A percentile compares a stretch with the other conserved stretches of the same genome.
Evolutionary conservation across 1,140 invertebrate genomes (phyloP).

Genomic region (Plutomurus gul): DNA sequence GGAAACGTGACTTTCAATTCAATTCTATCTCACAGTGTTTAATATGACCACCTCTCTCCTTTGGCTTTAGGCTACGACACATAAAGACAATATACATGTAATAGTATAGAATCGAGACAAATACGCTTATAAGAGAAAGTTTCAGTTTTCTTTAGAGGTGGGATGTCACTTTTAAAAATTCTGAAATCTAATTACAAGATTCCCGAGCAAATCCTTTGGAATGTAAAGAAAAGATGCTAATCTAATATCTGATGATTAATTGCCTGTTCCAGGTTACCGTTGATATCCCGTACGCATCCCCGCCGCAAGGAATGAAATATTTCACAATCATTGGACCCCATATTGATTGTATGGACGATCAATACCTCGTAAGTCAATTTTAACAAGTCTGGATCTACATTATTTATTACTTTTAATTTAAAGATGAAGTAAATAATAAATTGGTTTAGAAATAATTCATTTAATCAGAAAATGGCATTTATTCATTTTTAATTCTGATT

Average conservation of each 20-base stretch:
- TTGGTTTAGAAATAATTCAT: no score
- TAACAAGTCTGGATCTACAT: background rate
- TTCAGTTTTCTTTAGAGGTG: no score
- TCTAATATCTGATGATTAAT: background rate
- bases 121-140: no score
- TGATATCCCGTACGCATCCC: conserved; percentile 81
- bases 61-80: no score
- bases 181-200: no score
- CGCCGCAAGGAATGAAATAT: conserved; percentile 83
- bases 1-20: conserved; percentile 17
- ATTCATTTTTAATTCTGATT: no score
- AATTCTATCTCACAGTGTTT: background rate
- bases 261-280: conserved; percentile 64
- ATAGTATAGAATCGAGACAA: no score
- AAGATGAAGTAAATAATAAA: background rate
- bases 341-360: conserved; percentile 84
- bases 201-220: background rate
- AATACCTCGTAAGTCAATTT: conserved; percentile 70
- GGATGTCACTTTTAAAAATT: no score
- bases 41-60: no score
- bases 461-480: no score
- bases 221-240: background rate
- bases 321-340: conserved; percentile 83
- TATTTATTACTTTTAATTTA: background rate
- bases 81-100: no score